Evolutionary conservation across 2,113 vertebrate genomes (phyloP).

Genomic region (Plotosus lineatus): DNA sequence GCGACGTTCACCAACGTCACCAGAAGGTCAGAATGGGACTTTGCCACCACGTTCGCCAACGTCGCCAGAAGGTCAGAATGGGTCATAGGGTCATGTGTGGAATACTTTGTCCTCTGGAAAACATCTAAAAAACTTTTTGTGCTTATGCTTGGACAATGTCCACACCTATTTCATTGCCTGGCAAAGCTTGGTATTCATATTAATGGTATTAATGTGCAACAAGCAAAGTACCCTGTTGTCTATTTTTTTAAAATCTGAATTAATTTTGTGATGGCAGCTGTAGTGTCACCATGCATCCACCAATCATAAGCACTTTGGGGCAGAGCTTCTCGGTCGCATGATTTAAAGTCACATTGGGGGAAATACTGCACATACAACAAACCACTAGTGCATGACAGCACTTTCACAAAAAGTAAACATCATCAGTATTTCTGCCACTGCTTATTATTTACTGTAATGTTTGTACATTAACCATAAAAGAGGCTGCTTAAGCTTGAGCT

Average conservation of each 20-base stretch:
- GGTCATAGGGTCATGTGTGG: too few relatives aligned
- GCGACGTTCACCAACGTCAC: too few relatives aligned
- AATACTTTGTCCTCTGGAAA: background rate
- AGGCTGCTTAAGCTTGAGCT: background rate
- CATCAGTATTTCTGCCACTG: conserved; percentile 24
- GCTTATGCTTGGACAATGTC: background rate
- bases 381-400: conserved; percentile 10
- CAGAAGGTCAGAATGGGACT: too few relatives aligned
- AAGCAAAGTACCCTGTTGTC: background rate
- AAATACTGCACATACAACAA: conserved; percentile 14
- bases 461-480: conserved; percentile 1
- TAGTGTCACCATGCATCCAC: background rate
- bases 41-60: too few relatives aligned
- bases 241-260: background rate
- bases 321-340: background rate
- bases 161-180: background rate
- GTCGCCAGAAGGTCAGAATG: too few relatives aligned
- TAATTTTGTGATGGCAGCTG: background rate
- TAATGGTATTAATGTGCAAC: background rate
- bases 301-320: background rate
- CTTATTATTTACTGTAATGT: conserved; percentile 21
- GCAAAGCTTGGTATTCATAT: background rate
- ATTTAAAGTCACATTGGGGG: background rate
- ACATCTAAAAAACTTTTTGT: background rate
- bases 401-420: conserved; percentile 12